A percentile compares a stretch with the other conserved stretches of the same genome.
These are phyloP conservation scores for Syritta pipiens DNA, from an alignment of 2,888 invertebrate genomes.

Conservation along the genomic window DNA sequence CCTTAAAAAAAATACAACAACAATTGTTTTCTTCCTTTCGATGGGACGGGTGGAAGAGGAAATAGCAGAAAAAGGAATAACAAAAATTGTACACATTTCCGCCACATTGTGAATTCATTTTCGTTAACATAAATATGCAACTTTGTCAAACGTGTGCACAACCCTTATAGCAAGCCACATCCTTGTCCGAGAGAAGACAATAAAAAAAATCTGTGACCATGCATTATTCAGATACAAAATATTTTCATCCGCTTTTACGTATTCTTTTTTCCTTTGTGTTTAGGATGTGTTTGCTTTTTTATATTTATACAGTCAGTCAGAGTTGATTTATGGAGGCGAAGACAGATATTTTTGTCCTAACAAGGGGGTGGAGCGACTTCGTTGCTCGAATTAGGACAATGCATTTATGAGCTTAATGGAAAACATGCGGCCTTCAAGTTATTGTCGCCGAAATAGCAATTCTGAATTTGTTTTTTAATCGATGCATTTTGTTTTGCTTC, in stretches of 20 bases:
- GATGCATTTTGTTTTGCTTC: no score
- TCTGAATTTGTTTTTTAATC: background rate
- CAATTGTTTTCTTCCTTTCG: background rate
- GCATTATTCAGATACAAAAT: slow-evolving; percentile 56
- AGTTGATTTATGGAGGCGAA: slow-evolving; percentile 6
- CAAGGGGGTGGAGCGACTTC: background rate
- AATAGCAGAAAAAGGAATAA: slow-evolving; percentile 18
- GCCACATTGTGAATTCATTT: slow-evolving; percentile 34
- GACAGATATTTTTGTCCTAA: background rate
- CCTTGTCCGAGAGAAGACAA: slow-evolving; percentile 40
- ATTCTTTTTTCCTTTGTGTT: slow-evolving; percentile 8
- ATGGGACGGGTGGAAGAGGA: background rate
- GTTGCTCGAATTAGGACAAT: background rate
- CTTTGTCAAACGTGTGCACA: slow-evolving; percentile 18
- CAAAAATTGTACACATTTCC: slow-evolving; percentile 37
- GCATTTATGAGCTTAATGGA: background rate
- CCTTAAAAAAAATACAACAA: slow-evolving; percentile 30
- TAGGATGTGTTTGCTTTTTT: slow-evolving; percentile 16
- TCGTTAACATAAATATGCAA: slow-evolving; percentile 54
- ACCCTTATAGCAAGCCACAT: slow-evolving; percentile 9
- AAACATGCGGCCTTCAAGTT: no score
- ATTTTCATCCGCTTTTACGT: slow-evolving; percentile 35
- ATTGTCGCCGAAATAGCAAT: no score
- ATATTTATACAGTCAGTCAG: slow-evolving; percentile 41
- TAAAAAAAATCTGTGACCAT: slow-evolving; percentile 50